Percentiles rank a stretch among this genome's conserved stretches.
Conservation (phyloP, 2,888 invertebrate species). For the Orthosia gracilis region DNA sequence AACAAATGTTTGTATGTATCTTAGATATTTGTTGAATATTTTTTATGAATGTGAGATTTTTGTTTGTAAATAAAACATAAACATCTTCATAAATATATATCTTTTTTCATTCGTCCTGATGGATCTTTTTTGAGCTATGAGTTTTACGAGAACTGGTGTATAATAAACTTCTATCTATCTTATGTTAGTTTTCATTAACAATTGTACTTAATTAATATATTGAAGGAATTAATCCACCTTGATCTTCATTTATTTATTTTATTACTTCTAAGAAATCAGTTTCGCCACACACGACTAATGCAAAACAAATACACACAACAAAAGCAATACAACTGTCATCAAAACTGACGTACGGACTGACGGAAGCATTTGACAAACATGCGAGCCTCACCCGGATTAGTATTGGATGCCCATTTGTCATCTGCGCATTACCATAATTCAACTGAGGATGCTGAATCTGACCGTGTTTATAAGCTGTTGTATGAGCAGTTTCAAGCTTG, state of each 20-base stretch:
- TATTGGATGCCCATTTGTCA: constrained; percentile 57
- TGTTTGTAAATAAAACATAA: neutral
- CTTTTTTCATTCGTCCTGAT: neutral
- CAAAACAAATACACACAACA: constrained; percentile 3
- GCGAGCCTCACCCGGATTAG: constrained; percentile 43
- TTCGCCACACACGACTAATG: neutral
- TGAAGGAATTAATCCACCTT: neutral
- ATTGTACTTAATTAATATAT: neutral
- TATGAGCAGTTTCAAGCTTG: constrained; percentile 17
- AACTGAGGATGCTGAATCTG: constrained; percentile 35
- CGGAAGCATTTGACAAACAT: constrained; percentile 47
- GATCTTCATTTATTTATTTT: neutral
- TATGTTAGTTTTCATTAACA: neutral
- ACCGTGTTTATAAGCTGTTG: constrained; percentile 25
- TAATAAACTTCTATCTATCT: too few species aligned
- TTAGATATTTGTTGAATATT: too few species aligned
- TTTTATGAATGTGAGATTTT: neutral
- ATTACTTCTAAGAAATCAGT: neutral
- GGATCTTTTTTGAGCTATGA: too few species aligned
- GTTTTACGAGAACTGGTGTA: too few species aligned
- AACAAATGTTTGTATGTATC: neutral
- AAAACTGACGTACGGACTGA: constrained; percentile 41
- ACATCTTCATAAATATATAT: neutral
- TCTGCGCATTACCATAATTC: constrained; percentile 56
- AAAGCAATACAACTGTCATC: constrained; percentile 26